phyloP scores from a whole-genome alignment of 2,797 vertebrate genomes.

The Rachycentron canadum region DNA sequence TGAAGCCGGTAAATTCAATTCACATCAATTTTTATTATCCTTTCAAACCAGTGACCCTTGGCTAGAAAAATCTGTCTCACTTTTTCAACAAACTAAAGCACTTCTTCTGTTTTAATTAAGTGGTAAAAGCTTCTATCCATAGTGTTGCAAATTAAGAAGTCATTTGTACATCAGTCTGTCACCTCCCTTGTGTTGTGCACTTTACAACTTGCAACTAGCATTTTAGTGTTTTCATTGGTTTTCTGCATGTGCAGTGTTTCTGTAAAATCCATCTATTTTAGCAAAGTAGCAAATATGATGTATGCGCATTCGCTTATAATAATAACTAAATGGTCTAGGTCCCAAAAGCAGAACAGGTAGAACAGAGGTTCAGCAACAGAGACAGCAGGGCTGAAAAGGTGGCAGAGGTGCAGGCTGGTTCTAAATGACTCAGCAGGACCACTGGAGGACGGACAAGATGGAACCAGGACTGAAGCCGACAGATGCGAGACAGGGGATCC shows the following conservation, averaged over 20 bases:
- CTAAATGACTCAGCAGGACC: too few species aligned
- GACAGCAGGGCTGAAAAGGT: too few species aligned
- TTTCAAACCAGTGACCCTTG: slow-evolving; percentile 3
- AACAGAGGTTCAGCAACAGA: too few species aligned
- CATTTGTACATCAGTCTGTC: background rate
- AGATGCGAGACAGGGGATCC: too few species aligned
- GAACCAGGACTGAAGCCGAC: too few species aligned
- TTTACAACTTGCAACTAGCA: background rate
- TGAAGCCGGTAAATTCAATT: background rate
- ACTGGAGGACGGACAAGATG: too few species aligned
- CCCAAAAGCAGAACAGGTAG: too few species aligned
- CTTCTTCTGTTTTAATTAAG: background rate
- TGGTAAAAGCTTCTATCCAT: background rate
- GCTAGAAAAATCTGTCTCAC: background rate
- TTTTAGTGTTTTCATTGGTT: background rate
- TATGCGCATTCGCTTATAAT: too few species aligned
- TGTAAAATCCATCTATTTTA: background rate
- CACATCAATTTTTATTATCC: background rate
- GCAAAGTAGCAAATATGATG: background rate
- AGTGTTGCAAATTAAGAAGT: background rate
- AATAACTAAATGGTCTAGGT: too few species aligned
- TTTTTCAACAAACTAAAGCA: background rate
- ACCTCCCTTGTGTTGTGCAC: background rate
- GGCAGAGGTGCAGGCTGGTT: too few species aligned
- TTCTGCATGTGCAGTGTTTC: background rate